Conservation (phyloP, 1,140 invertebrate species). For the Drosophila repleta region DNA sequence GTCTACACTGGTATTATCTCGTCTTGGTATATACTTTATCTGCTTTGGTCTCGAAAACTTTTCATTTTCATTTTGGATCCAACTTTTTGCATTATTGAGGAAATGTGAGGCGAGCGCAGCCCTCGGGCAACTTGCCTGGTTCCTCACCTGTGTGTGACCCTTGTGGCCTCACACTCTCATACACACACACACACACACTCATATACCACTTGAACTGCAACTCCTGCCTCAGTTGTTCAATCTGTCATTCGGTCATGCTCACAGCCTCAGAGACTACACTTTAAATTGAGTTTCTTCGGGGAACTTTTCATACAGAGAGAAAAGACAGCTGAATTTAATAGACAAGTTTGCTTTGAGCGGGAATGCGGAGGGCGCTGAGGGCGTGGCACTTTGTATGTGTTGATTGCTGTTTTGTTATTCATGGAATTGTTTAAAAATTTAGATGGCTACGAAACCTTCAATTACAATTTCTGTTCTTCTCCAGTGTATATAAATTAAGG, state of each 20-base stretch:
- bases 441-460: conserved; percentile 60
- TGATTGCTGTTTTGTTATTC: conserved; percentile 74
- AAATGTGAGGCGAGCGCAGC: conserved; percentile 18
- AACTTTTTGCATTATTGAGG: conserved; percentile 23
- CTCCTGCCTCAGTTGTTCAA: conserved; percentile 48
- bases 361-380: not conserved
- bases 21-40: conserved; percentile 12
- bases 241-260: conserved; percentile 56
- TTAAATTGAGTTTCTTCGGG: conserved; percentile 64
- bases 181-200: conserved; percentile 3
- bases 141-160: conserved; percentile 27
- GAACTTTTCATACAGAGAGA: conserved; percentile 26
- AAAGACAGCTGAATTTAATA: conserved; percentile 49
- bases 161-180: conserved; percentile 11
- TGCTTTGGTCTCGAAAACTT: conserved; percentile 40
- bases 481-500: not conserved
- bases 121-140: conserved; percentile 1
- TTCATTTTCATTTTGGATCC: conserved; percentile 41
- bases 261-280: conserved; percentile 47
- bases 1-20: conserved; percentile 21
- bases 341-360: conserved; percentile 48
- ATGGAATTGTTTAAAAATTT: conserved; percentile 77
- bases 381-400: conserved; percentile 36
- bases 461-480: conserved; percentile 24
- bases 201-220: not conserved